These are phyloP conservation scores for Cliona cf. orientalis DNA, from an alignment of 37 sponge, comb jelly and placozoan genomes.

Conservation along the genomic window DNA sequence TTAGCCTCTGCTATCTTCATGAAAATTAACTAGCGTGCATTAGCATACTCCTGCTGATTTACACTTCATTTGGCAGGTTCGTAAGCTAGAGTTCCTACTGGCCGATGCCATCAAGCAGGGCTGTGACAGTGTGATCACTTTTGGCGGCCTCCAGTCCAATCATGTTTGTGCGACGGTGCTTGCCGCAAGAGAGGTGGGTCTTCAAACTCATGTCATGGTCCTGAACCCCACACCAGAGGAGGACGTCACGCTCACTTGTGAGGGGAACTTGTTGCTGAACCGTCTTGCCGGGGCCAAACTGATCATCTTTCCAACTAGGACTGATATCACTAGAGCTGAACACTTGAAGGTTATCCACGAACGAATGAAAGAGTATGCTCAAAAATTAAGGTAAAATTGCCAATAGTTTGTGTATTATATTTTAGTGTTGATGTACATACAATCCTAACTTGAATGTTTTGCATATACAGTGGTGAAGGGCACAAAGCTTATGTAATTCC, in stretches of 20 bases:
- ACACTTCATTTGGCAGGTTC: constrained; percentile 37
- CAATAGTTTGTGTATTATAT: neutral
- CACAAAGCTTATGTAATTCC: constrained; percentile 63
- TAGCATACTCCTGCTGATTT: neutral
- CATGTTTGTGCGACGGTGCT: constrained; percentile 75
- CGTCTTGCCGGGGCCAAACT: constrained; percentile 65
- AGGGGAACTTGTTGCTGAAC: constrained; percentile 75
- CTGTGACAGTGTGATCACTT: constrained; percentile 76
- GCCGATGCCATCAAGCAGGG: constrained; percentile 75
- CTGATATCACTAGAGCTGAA: constrained; percentile 6
- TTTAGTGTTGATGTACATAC: neutral
- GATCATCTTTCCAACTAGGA: constrained; percentile 39
- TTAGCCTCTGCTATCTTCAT: too few species aligned
- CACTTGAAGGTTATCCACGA: constrained; percentile 28
- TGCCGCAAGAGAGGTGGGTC: constrained; percentile 77
- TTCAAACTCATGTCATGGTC: constrained; percentile 42
- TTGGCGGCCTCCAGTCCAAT: constrained; percentile 80
- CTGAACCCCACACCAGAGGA: neutral
- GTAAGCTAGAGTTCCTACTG: constrained; percentile 88
- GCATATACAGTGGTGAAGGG: constrained; percentile 36
- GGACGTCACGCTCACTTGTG: constrained; percentile 10
- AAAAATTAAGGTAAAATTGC: constrained; percentile 43
- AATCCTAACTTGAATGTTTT: neutral
- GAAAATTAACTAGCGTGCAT: neutral
- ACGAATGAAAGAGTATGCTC: constrained; percentile 45